phyloP scores from a whole-genome alignment of 1,140 invertebrate species.

The Philaenus spumarius region DNA sequence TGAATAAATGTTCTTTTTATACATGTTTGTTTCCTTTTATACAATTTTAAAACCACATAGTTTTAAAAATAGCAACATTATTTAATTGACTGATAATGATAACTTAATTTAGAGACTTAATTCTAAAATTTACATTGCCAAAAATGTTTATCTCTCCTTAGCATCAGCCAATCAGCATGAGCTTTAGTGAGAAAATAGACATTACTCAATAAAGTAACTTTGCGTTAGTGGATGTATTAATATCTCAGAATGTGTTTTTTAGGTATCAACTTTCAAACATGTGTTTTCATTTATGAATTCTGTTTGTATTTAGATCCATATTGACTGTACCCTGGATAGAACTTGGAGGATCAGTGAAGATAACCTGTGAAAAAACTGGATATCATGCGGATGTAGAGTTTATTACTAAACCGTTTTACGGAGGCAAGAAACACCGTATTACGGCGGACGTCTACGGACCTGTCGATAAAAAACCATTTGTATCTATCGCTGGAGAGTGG shows the following conservation, averaged over 20 bases:
- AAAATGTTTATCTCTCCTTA: too few relatives aligned
- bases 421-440: constrained; percentile 87
- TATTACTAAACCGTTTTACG: constrained; percentile 95
- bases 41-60: too few relatives aligned
- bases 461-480: constrained; percentile 80
- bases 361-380: constrained; percentile 84
- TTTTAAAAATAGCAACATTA: too few relatives aligned
- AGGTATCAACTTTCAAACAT: too few relatives aligned
- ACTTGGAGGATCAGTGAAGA: constrained; percentile 80
- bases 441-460: constrained; percentile 70
- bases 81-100: too few relatives aligned
- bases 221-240: not conserved
- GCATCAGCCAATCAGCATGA: too few relatives aligned
- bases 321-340: constrained; percentile 96
- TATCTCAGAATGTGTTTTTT: not conserved
- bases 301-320: constrained; percentile 62
- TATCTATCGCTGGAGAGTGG: constrained; percentile 89
- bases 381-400: constrained; percentile 87
- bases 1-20: too few relatives aligned
- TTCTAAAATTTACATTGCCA: too few relatives aligned
- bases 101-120: too few relatives aligned
- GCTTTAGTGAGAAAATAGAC: too few relatives aligned
- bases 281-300: constrained; percentile 3
- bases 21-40: too few relatives aligned
- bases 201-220: too few relatives aligned